These are phyloP conservation scores for Pogonocichla stellata DNA, from an alignment of 2,113 vertebrate species.

Conservation along the genomic window DNA sequence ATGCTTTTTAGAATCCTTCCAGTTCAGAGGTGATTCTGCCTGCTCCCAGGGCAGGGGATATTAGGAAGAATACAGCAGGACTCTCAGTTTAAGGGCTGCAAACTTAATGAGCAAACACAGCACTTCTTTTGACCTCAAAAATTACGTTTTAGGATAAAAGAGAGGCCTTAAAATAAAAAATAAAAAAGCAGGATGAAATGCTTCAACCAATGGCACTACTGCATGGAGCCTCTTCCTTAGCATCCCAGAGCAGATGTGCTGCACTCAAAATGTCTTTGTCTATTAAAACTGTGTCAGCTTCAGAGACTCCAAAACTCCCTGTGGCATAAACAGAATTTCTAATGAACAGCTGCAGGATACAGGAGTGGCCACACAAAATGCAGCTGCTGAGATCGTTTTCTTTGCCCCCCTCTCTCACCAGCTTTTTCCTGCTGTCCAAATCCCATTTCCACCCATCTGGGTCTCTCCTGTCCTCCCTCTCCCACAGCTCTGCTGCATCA, in stretches of 20 bases:
- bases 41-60: background rate
- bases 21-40: background rate
- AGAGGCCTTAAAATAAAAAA: background rate
- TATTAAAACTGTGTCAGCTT: slow-evolving; percentile 63
- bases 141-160: slow-evolving; percentile 7
- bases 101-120: background rate
- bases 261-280: slow-evolving; percentile 65
- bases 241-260: slow-evolving; percentile 52
- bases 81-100: background rate
- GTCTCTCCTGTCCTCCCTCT: background rate
- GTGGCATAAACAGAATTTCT: slow-evolving; percentile 61
- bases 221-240: background rate
- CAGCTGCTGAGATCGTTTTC: background rate
- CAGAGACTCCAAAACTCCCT: slow-evolving; percentile 44
- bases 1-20: background rate
- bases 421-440: background rate
- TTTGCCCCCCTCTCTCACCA: background rate
- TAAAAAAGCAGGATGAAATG: background rate
- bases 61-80: background rate
- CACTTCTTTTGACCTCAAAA: slow-evolving; percentile 46
- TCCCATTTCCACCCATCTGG: background rate
- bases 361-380: background rate
- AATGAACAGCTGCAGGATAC: slow-evolving; percentile 64
- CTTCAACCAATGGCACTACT: background rate
- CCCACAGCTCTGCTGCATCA: background rate